Evolutionary conservation across 2,888 invertebrate genomes (phyloP), one percentile per base, ranked within the genome.

Genomic region (Heliconius sara): DNA sequence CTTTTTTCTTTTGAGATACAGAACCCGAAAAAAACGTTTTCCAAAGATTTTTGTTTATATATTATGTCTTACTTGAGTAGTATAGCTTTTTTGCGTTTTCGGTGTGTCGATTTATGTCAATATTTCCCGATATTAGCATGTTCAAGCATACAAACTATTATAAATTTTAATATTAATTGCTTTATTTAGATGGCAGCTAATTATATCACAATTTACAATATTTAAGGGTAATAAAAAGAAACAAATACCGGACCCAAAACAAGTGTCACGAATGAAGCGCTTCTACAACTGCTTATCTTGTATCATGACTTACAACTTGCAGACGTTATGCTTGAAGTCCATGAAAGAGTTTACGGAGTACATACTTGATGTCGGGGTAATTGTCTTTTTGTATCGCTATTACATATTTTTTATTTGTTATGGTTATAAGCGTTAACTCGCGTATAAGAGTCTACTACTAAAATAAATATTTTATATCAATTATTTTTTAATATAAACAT

Each of bases 231-330:
- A 92, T 79, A 97, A 96, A 87, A 97, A 96, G 87, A 96, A 96
- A 79, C 95, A 96, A 83, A 95, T 98, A 77, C 97, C 98, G 0
- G 96, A 96, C 82, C 95, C 96, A 0, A 95, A 96, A 73, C 96
- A 97, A 83, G 96, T 95, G 27, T 95, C 95, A 22, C 96, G 96
- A 88, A 96, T 97, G 90, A 96, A 96, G 85, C 96, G 96, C 70
- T 98, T 98, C 91, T 99, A 97, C 89, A 97, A 98, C 89, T 97
- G 98, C 85, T 96, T 98, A 2, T 97, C 97, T 0, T 97, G 97
- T 47, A 95, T 99, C 66, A 99, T 99, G 99, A 98, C 98, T 0
- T 97, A 97, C 85, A 98, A 98, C 86, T 93, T 99, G 79, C 98
- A 98, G 89, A 96, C 96, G 34, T 91, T 99, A 57, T 98, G 98